Evolutionary conservation across 2,888 invertebrate genomes (phyloP).

Genomic region (Phaonia tiefii): DNA sequence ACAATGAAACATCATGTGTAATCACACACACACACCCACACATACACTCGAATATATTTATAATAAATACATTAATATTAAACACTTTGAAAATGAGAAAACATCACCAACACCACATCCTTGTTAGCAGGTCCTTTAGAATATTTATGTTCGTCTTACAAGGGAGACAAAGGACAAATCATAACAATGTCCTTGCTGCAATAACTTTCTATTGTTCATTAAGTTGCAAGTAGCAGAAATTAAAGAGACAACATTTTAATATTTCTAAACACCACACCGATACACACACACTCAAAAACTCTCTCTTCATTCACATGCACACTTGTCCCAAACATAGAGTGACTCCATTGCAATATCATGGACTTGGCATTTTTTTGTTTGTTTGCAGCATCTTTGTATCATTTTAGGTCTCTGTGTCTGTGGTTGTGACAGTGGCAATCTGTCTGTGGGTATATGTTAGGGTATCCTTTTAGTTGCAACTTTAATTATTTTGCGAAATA

Average conservation of each 20-base stretch:
- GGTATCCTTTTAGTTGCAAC: no score
- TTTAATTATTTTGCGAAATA: no score
- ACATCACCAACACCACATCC: neutral
- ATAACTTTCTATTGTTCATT: conserved; percentile 28
- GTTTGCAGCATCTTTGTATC: conserved; percentile 9
- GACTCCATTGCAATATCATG: conserved; percentile 18
- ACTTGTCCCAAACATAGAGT: neutral
- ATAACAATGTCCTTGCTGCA: neutral
- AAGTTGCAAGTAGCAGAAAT: conserved; percentile 30
- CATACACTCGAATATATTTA: no score
- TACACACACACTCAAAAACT: neutral
- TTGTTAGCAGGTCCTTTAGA: neutral
- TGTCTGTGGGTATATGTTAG: neutral
- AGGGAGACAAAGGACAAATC: conserved; percentile 13
- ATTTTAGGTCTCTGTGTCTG: conserved; percentile 7
- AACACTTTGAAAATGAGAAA: neutral
- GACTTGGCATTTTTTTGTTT: conserved; percentile 32
- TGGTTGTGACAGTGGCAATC: neutral
- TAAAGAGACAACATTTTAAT: conserved; percentile 28
- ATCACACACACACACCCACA: conserved; percentile 8
- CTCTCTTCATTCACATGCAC: neutral
- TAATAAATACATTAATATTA: conserved; percentile 21
- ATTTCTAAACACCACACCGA: conserved; percentile 16
- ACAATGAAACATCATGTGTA: neutral
- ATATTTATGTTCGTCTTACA: conserved; percentile 17